Base-by-base conservation (phyloP, 2,888 invertebrate species). In the Sinohyriopsis cumingii region DNA sequence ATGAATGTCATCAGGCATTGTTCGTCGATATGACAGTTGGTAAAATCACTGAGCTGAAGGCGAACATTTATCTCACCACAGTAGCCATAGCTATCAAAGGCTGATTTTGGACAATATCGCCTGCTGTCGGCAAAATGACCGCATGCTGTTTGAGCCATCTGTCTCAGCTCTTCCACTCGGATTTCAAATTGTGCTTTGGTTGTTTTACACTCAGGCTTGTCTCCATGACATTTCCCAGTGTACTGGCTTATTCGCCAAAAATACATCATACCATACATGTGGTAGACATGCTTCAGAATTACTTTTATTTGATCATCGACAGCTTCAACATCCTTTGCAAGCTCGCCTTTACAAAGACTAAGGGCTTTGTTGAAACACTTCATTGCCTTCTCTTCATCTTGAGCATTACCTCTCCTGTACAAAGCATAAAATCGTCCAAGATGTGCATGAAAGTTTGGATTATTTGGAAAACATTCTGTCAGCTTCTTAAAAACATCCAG, bases 241-340 rank as follows among this genome's bases (percentile, higher is more conserved):
- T 60, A 74, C n/a, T 69, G 71, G 3, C 59, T 24, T 33, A 82
- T 63, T 20, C 63, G 57, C n/a, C 68, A 67, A 19, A 68, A 68
- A 55, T 78, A 76, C 22, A 80, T 69, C 65, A 77, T 77, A 19
- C 79, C 82, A 70, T 73, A 80, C 82, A 82, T 82, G 59, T 82
- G 82, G 65, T 75, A 78, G 12, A 82, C 73, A 66, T 80, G 78
- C 68, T 72, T 78, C 65, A 82, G 24, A 15, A 79, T 76, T 3
- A 67, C 66, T 56, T 68, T 77, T 63, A 64, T 60, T 9, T 65
- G 53, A 24, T 79, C 77, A 20, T 74, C 68, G n/a, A 76, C 24
- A 28, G 71, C 68, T 18, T 71, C 71, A 19, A 55, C 53, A 9
- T 28, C 3, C 33, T 59, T 70, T 24, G 73, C 74, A 59, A 64